These are phyloP conservation scores for Paramuricea clavata DNA, from an alignment of 92 coral and sea anemone genomes.

Conservation along the genomic window DNA sequence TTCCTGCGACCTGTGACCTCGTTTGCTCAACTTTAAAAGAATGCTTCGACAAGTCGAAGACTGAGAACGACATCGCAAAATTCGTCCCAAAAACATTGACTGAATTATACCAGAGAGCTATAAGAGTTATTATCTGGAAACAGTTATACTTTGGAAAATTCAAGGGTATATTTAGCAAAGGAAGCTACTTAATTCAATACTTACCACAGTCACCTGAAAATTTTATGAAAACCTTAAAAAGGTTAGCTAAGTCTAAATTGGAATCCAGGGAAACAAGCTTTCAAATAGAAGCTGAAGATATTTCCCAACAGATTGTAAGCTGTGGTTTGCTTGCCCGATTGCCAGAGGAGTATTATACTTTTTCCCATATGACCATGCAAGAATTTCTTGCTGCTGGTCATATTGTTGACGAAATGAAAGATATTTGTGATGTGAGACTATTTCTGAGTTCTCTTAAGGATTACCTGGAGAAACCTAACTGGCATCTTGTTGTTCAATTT, in stretches of 20 bases:
- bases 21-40: conserved; percentile 46
- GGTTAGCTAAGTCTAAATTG: conserved; percentile 1
- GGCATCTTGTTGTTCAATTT: conserved; percentile 11
- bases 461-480: neutral
- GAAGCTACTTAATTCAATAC: neutral
- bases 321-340: conserved; percentile 8
- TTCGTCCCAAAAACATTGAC: conserved; percentile 5
- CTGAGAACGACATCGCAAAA: neutral
- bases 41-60: neutral
- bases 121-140: neutral
- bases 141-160: too few relatives aligned
- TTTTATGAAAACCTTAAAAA: conserved; percentile 1
- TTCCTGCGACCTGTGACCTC: conserved; percentile 66
- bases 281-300: conserved; percentile 16
- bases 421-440: neutral
- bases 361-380: neutral
- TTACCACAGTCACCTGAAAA: conserved; percentile 7
- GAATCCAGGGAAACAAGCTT: conserved; percentile 16
- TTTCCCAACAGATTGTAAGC: conserved; percentile 7
- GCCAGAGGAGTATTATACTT: neutral
- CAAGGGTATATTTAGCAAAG: neutral
- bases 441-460: neutral
- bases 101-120: conserved; percentile 8
- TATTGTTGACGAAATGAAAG: conserved; percentile 7
- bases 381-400: neutral